Percentiles rank a stretch among this genome's conserved stretches.
Evolutionary conservation across 2,113 vertebrate genomes (phyloP).

Genomic region (Bothrops jararaca): DNA sequence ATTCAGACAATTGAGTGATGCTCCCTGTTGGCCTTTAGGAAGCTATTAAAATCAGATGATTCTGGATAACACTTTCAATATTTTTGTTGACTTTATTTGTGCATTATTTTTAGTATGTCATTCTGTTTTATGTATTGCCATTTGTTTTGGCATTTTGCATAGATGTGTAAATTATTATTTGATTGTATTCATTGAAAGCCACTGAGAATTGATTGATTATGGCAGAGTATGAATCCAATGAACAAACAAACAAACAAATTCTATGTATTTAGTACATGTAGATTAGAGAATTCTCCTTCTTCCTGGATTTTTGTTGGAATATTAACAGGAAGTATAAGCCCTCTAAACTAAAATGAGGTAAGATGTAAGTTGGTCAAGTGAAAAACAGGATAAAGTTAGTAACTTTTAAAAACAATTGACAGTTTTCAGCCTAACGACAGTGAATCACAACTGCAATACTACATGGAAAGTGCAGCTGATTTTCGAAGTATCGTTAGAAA

Average conservation of each 20-base stretch:
- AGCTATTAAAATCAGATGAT: neutral
- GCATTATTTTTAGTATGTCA: neutral
- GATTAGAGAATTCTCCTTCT: neutral
- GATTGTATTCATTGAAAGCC: neutral
- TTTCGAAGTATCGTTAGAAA: neutral
- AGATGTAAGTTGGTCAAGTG: neutral
- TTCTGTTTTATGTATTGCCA: neutral
- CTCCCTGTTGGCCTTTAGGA: neutral
- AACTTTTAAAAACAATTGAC: fast-evolving
- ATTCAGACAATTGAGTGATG: neutral
- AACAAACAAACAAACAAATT: neutral
- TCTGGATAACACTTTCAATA: neutral
- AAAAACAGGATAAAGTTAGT: fast-evolving
- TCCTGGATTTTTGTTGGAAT: neutral
- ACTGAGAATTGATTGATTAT: neutral
- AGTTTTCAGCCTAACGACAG: neutral
- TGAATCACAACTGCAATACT: neutral
- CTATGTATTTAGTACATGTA: neutral
- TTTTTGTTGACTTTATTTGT: neutral
- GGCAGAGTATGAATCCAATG: neutral
- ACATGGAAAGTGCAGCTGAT: neutral
- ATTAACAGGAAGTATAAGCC: neutral
- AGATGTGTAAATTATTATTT: neutral
- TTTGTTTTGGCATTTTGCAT: neutral
- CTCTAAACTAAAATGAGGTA: neutral